These are phyloP conservation scores for Apogon hyalosoma DNA, from an alignment of 2,797 vertebrate genomes.

Conservation along the genomic window DNA sequence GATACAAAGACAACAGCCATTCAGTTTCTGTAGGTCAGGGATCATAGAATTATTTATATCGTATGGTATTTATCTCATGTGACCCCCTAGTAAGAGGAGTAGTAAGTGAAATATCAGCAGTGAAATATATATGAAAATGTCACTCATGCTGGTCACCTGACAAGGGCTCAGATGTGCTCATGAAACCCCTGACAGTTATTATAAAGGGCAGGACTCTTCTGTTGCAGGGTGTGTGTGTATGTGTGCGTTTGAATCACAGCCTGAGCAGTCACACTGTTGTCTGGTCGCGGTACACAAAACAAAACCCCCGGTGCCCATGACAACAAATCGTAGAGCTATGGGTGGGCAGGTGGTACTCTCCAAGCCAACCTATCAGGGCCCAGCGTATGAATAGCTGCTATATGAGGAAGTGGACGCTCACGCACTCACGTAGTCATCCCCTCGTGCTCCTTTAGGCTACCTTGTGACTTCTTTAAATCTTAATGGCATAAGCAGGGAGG, in stretches of 20 bases:
- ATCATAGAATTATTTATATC: not conserved
- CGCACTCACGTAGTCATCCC: conserved; percentile 14
- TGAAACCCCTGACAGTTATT: conserved; percentile 56
- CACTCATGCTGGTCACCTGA: conserved; percentile 59
- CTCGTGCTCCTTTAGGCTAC: conserved; percentile 25
- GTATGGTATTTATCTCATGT: conserved; percentile 1
- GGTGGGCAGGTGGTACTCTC: conserved; percentile 32
- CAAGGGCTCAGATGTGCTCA: conserved; percentile 66
- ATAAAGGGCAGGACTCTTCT: conserved; percentile 72
- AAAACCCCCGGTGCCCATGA: conserved; percentile 49
- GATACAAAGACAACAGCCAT: too few relatives aligned
- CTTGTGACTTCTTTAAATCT: conserved; percentile 70
- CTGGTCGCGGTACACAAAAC: conserved; percentile 36
- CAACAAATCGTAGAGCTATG: conserved; percentile 49
- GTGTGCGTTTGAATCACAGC: conserved; percentile 1
- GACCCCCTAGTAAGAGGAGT: not conserved
- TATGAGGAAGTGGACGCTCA: not conserved
- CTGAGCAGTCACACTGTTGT: conserved; percentile 20
- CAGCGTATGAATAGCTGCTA: not conserved
- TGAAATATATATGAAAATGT: conserved; percentile 57
- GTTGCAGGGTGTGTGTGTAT: conserved; percentile 57
- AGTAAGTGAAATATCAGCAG: not conserved
- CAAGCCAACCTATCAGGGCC: conserved; percentile 40
- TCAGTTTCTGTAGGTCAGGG: not conserved
- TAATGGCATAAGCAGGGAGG: conserved; percentile 11